Conservation (phyloP, 2,888 invertebrate genomes). For the Philonicus albiceps region DNA sequence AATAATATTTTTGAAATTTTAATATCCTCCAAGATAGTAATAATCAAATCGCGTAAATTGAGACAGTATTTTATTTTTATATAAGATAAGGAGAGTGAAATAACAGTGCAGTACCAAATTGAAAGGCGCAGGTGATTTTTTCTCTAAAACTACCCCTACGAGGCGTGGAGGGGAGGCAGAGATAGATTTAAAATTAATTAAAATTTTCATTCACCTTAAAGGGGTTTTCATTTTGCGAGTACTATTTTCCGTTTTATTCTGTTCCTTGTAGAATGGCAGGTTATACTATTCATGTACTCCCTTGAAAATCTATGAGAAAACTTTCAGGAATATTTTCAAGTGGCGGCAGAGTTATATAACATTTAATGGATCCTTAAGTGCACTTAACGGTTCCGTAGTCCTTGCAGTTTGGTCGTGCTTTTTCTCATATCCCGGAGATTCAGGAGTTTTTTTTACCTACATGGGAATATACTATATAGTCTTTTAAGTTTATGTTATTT, state of each 20-base stretch:
- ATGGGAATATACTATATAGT: neutral
- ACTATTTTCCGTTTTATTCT: neutral
- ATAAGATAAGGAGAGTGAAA: too few relatives aligned
- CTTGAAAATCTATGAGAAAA: neutral
- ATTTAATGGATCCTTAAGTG: conserved; percentile 34
- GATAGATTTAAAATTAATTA: neutral
- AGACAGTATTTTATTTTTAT: too few relatives aligned
- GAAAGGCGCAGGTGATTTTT: too few relatives aligned
- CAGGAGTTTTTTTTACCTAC: neutral
- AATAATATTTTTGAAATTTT: too few relatives aligned
- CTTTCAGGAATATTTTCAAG: conserved; percentile 6
- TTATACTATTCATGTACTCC: neutral
- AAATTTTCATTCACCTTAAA: neutral
- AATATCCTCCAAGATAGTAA: too few relatives aligned
- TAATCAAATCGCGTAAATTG: too few relatives aligned
- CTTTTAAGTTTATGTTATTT: neutral
- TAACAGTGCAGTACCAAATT: too few relatives aligned
- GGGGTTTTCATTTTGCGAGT: neutral
- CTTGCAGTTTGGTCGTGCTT: neutral
- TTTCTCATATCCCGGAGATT: neutral
- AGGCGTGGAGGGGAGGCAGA: neutral
- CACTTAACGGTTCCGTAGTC: conserved; percentile 25
- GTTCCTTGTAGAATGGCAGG: neutral
- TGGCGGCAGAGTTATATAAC: neutral
- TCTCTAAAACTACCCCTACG: too few relatives aligned